Conservation (phyloP, 2,888 invertebrate genomes). For the Acrobeloides nanus region DNA sequence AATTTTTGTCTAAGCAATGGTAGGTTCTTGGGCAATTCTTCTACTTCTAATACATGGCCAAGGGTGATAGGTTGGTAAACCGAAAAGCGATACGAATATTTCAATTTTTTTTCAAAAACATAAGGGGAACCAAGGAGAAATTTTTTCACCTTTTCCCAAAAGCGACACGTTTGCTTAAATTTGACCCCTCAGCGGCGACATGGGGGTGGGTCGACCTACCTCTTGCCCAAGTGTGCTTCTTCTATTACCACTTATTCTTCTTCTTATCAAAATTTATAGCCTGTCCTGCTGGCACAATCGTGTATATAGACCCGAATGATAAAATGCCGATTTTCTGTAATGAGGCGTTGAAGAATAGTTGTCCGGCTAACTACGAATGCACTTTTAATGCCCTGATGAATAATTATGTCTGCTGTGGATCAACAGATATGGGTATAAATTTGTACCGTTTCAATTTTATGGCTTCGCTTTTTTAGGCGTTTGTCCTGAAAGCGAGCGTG, state of each 20-base stretch:
- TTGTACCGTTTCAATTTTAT: slow-evolving; percentile 23
- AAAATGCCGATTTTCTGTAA: slow-evolving; percentile 23
- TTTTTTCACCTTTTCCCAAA: too few species aligned
- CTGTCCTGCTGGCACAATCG: slow-evolving; percentile 43
- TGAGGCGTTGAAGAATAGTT: slow-evolving; percentile 30
- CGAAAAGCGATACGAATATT: too few species aligned
- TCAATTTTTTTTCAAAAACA: too few species aligned
- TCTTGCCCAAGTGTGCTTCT: background rate
- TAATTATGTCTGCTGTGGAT: slow-evolving; percentile 46
- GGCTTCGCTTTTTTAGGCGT: slow-evolving; percentile 6
- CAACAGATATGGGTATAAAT: slow-evolving; percentile 35
- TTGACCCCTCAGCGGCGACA: too few species aligned
- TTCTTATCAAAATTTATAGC: slow-evolving; percentile 19
- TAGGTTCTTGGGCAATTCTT: too few species aligned
- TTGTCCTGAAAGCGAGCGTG: slow-evolving; percentile 42
- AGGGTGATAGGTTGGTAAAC: too few species aligned
- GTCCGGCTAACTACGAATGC: slow-evolving; percentile 46
- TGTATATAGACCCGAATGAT: slow-evolving; percentile 43
- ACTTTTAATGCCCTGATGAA: slow-evolving; percentile 35
- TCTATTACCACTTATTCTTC: background rate
- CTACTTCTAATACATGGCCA: too few species aligned
- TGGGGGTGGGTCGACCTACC: too few species aligned
- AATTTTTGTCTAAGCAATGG: too few species aligned
- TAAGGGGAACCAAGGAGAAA: too few species aligned
- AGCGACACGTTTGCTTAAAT: too few species aligned